Evolutionary conservation across 2,113 vertebrate genomes (phyloP), one percentile per base, ranked within the genome.

Genomic region (Pithys albifrons): DNA sequence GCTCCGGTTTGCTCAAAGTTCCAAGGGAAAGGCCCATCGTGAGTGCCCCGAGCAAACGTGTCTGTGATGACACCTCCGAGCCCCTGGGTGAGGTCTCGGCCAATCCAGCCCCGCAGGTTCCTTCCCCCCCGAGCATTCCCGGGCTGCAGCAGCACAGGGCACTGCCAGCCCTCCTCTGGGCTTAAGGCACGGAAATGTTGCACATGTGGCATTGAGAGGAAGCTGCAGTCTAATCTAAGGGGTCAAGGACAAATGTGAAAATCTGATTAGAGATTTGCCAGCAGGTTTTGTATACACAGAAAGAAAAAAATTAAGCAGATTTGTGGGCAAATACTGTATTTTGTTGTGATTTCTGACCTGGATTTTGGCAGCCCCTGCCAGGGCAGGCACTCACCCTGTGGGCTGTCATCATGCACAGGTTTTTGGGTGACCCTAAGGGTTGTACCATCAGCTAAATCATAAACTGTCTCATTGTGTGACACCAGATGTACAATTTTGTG

Each of bases 341-440:
- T 61, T 49, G 62, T 9, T 39, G 52, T 18, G 35, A 70, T 57
- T 43, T 57, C 54, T 59, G 62, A 59, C 27, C n/a, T 1, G 14
- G 19, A 35, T 61, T 61, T 54, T 41, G 55, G 55, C 70, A 82
- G n/a, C 8, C 29, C 20, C 71, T 35, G 28, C 39, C 70, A 54
- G 45, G 57, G 22, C n/a, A 54, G 62, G 74, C 52, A 22, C 14
- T 12, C 6, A 1, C 0, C 5, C 12, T 43, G 14, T 3, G 1
- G 4, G 55, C 49, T 73, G 35, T 51, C 20, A 17, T 13, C 23
- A 7, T 2, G 5, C 43, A 25, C 28, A 43, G 28, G 43, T 14
- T 16, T 67, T 19, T 24, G 28, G 10, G 35, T n/a, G 61, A 59
- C 39, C 43, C 49, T 4, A 15, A 62, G 29, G 24, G 59, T 18